Conservation (phyloP, 2,113 vertebrate species). For the Meles meles region DNA sequence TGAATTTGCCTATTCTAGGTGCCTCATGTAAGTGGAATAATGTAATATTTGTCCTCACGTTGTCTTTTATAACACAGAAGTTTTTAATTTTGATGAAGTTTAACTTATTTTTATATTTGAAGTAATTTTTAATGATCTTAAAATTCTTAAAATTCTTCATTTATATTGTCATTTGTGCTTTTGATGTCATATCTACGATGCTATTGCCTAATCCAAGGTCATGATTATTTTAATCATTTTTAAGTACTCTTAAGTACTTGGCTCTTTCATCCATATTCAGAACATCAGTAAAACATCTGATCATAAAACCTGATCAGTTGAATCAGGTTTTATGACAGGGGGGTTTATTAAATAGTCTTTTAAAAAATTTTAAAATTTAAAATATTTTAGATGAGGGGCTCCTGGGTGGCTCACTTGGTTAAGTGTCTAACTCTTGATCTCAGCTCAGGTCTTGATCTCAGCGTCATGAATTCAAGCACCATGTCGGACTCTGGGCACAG, state of each 20-base stretch:
- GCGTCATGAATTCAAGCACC: neutral
- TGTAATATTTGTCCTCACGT: neutral
- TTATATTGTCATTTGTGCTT: neutral
- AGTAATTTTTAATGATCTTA: conserved; percentile 7
- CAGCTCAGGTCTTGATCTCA: neutral
- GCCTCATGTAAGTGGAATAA: neutral
- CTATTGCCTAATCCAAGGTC: neutral
- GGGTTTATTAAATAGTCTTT: neutral
- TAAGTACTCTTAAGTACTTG: neutral
- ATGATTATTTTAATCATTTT: conserved; percentile 20
- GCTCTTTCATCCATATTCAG: neutral
- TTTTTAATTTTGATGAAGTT: neutral
- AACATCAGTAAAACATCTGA: neutral
- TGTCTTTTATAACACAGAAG: neutral
- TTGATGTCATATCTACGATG: neutral
- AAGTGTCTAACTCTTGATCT: neutral
- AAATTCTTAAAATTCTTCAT: neutral
- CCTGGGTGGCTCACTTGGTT: neutral
- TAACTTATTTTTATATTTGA: neutral
- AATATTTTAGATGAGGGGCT: neutral
- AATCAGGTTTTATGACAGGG: neutral
- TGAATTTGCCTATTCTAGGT: neutral
- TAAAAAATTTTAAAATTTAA: too few species aligned
- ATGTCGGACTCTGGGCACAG: neutral
- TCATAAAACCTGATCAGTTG: too few species aligned